Conservation (phyloP, 1,140 invertebrate genomes). For the Drosophila burlai region DNA sequence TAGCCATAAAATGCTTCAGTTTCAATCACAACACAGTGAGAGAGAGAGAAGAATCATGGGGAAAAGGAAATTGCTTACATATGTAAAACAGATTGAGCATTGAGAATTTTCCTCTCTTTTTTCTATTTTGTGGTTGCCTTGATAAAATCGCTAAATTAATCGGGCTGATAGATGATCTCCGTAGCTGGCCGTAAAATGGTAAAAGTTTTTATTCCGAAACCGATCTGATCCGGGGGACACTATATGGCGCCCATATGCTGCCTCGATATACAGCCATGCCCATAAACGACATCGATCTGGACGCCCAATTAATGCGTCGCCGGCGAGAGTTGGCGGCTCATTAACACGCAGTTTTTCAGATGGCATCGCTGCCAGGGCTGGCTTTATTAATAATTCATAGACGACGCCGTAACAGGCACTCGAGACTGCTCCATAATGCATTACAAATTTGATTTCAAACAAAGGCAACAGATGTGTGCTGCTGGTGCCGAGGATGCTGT, state of each 20-base stretch:
- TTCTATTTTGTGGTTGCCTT: constrained; percentile 18
- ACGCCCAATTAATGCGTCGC: constrained; percentile 76
- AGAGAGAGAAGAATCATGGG: constrained; percentile 1
- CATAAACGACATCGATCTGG: constrained; percentile 62
- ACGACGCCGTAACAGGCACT: constrained; percentile 44
- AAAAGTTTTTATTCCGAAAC: constrained; percentile 63
- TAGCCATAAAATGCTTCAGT: constrained; percentile 55
- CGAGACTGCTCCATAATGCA: constrained; percentile 74
- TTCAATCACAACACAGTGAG: constrained; percentile 52
- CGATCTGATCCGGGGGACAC: constrained; percentile 16
- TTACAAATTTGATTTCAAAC: constrained; percentile 68
- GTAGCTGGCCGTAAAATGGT: constrained; percentile 65
- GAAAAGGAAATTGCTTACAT: constrained; percentile 40
- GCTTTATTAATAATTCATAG: constrained; percentile 80
- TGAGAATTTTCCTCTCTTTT: constrained; percentile 42
- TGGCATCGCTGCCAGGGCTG: constrained; percentile 31
- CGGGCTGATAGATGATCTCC: constrained; percentile 34
- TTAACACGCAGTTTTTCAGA: constrained; percentile 75
- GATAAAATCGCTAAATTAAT: constrained; percentile 78
- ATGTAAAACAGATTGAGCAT: constrained; percentile 63
- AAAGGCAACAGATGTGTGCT: constrained; percentile 38
- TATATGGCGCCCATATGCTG: constrained; percentile 51
- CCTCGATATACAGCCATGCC: constrained; percentile 46
- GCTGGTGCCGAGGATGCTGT: background rate
- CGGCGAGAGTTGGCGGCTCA: constrained; percentile 78